Conservation (phyloP, 2,888 invertebrate genomes). For the Folsomia manolachei region DNA sequence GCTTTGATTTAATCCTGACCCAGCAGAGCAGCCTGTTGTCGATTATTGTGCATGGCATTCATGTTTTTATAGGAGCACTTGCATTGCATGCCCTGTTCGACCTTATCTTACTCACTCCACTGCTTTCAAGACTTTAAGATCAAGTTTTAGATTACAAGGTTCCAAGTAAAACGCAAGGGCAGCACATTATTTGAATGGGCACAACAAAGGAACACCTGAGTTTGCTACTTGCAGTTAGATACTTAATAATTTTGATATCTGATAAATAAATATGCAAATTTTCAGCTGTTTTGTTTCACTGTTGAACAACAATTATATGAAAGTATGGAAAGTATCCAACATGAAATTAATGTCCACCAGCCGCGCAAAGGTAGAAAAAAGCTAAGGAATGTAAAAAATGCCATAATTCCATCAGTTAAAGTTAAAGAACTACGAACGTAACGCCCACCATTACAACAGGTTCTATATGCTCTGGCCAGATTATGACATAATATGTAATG, state of each 20-base stretch:
- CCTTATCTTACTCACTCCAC: not conserved
- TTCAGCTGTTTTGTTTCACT: not conserved
- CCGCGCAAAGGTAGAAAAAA: not conserved
- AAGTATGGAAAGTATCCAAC: not conserved
- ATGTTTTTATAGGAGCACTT: not conserved
- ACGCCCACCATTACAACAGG: not conserved
- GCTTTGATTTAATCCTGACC: not conserved
- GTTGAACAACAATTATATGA: not conserved
- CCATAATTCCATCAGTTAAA: not conserved
- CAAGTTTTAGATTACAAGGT: not conserved
- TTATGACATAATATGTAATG: too few relatives aligned
- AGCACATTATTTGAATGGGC: constrained; percentile 1
- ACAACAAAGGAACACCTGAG: constrained; percentile 7
- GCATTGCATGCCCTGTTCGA: not conserved
- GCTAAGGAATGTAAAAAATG: not conserved
- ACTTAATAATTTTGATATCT: not conserved
- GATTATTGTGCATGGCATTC: not conserved
- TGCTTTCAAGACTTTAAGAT: not conserved
- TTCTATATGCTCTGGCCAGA: too few relatives aligned
- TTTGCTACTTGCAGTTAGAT: not conserved
- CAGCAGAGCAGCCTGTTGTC: not conserved
- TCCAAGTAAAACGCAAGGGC: not conserved
- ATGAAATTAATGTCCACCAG: not conserved
- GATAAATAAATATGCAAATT: not conserved
- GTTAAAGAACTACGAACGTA: too few relatives aligned